phyloP scores from a whole-genome alignment of 1,140 invertebrate species.

The Adelges cooleyi region DNA sequence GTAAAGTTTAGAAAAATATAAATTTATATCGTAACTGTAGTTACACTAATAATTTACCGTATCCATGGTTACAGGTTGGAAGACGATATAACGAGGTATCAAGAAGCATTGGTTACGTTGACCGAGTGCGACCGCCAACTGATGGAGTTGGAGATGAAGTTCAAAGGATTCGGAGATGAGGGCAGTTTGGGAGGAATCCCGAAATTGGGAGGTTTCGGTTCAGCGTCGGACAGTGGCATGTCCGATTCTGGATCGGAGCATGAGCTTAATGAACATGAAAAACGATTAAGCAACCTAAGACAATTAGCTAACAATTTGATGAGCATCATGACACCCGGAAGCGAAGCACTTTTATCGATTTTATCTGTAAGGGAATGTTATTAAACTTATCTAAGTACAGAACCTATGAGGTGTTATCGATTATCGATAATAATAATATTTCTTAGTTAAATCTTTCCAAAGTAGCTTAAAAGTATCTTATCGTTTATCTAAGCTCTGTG shows the following conservation, averaged over 20 bases:
- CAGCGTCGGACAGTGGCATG: conserved; percentile 60
- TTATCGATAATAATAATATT: too few species aligned
- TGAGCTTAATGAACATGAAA: conserved; percentile 58
- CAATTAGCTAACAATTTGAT: conserved; percentile 55
- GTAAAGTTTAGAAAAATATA: too few species aligned
- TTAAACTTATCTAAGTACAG: too few species aligned
- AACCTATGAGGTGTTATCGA: too few species aligned
- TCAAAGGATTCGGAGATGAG: not conserved
- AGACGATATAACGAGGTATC: conserved; percentile 1
- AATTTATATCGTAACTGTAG: too few species aligned
- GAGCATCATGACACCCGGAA: conserved; percentile 50
- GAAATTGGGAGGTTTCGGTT: conserved; percentile 41
- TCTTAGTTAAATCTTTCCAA: too few species aligned
- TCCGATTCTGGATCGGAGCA: conserved; percentile 65
- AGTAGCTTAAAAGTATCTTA: too few species aligned
- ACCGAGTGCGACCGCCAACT: not conserved
- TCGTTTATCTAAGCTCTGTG: too few species aligned
- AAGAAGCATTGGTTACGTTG: not conserved
- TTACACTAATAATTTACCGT: too few species aligned
- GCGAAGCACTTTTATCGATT: conserved; percentile 34
- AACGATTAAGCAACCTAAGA: conserved; percentile 51
- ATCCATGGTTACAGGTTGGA: conserved; percentile 13
- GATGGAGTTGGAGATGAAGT: conserved; percentile 30
- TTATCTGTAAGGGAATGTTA: not conserved
- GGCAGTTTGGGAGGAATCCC: not conserved